phyloP scores from a whole-genome alignment of 1,140 invertebrate genomes.

The Plodia interpunctella region DNA sequence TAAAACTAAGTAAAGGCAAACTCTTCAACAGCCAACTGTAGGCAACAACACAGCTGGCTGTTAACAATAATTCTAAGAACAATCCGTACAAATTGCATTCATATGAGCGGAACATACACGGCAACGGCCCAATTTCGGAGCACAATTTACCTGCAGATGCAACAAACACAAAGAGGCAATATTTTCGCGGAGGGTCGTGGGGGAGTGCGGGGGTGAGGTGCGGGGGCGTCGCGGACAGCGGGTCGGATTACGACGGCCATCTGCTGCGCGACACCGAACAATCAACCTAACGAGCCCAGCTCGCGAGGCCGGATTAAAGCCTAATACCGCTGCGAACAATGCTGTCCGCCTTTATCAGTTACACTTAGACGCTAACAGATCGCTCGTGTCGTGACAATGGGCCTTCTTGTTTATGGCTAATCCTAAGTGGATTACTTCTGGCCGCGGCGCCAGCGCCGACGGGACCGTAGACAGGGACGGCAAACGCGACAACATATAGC shows the following conservation, averaged over 20 bases:
- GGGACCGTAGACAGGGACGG: slow-evolving; percentile 12
- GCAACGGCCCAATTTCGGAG: slow-evolving; percentile 68
- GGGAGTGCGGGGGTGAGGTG: slow-evolving; percentile 17
- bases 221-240: slow-evolving; percentile 36
- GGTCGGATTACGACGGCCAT: slow-evolving; percentile 70
- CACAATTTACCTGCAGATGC: slow-evolving; percentile 75
- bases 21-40: background rate
- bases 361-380: slow-evolving; percentile 69
- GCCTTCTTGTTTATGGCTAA: slow-evolving; percentile 67
- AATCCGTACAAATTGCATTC: slow-evolving; percentile 67
- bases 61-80: slow-evolving; percentile 65
- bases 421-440: slow-evolving; percentile 71
- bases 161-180: slow-evolving; percentile 73
- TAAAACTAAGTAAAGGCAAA: too few species aligned
- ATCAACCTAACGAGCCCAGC: slow-evolving; percentile 70
- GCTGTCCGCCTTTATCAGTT: slow-evolving; percentile 63
- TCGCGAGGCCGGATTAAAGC: slow-evolving; percentile 67
- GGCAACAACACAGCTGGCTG: too few species aligned
- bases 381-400: slow-evolving; percentile 63
- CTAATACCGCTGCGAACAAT: slow-evolving; percentile 70
- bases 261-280: slow-evolving; percentile 65
- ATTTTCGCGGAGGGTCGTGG: slow-evolving; percentile 48
- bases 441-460: slow-evolving; percentile 22
- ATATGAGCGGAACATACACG: slow-evolving; percentile 56
- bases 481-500: background rate